Conservation (phyloP, 1,140 invertebrate species). For the Bombus superbus region DNA sequence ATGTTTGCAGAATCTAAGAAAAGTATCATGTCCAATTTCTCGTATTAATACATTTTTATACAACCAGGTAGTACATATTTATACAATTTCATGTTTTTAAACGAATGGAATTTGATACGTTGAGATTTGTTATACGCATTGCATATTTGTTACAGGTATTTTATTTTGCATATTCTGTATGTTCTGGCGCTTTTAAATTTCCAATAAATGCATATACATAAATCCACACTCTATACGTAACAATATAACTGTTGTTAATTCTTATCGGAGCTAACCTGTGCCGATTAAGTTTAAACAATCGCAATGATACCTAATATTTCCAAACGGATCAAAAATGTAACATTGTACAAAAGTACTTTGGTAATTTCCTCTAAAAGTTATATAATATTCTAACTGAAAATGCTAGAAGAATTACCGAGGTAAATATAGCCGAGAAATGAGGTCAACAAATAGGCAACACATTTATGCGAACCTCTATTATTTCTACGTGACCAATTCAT, state of each 20-base stretch:
- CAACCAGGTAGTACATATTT: too few species aligned
- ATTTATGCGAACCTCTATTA: neutral
- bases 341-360: too few species aligned
- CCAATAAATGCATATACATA: neutral
- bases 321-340: too few species aligned
- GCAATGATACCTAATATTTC: too few species aligned
- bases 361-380: neutral
- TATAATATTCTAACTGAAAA: neutral
- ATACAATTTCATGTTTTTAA: too few species aligned
- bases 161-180: neutral
- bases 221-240: neutral
- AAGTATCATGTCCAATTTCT: too few species aligned
- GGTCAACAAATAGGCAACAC: neutral
- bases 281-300: too few species aligned
- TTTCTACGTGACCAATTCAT: neutral
- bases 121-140: neutral
- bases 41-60: too few species aligned
- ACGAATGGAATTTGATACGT: too few species aligned
- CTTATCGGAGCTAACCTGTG: neutral
- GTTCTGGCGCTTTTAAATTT: neutral
- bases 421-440: neutral
- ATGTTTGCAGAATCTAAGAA: too few species aligned
- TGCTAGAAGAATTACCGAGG: neutral
- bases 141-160: neutral
- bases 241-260: neutral